A percentile compares a stretch with the other conserved stretches of the same genome.
These are phyloP conservation scores for Thymelicus sylvestris DNA, from an alignment of 2,888 invertebrate species.

Conservation along the genomic window DNA sequence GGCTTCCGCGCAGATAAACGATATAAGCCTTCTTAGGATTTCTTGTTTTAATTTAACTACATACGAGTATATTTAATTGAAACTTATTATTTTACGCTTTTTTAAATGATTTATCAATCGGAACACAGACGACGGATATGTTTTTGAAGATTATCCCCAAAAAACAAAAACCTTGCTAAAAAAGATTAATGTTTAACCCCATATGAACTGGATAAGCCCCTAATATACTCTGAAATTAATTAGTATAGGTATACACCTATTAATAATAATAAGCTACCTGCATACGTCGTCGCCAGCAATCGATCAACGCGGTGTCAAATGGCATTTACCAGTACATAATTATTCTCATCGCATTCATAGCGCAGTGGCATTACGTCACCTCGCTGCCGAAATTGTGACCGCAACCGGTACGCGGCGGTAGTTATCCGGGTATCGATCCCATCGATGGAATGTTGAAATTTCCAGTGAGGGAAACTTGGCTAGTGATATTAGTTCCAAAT, in stretches of 20 bases:
- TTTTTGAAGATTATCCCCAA: no score
- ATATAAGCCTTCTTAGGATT: slow-evolving; percentile 26
- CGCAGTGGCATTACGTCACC: slow-evolving; percentile 4
- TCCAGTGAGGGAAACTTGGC: neutral
- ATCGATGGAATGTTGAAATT: slow-evolving; percentile 1
- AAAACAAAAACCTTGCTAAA: no score
- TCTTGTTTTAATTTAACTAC: slow-evolving; percentile 23
- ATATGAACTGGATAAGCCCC: no score
- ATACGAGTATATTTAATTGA: neutral
- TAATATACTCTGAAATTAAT: no score
- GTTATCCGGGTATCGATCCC: slow-evolving; percentile 10
- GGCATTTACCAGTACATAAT: neutral
- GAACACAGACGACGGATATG: no score
- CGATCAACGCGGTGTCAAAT: neutral
- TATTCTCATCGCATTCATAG: slow-evolving; percentile 1
- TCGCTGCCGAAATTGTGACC: slow-evolving; percentile 19
- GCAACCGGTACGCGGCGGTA: neutral
- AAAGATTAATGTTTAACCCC: no score
- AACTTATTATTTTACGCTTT: neutral
- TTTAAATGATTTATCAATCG: no score
- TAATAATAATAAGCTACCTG: no score
- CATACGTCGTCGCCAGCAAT: neutral
- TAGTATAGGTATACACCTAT: no score
- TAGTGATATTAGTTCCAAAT: neutral
- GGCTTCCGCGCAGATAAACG: slow-evolving; percentile 15